Conservation (phyloP, 2,888 invertebrate genomes). For the Mesoligia furuncula region DNA sequence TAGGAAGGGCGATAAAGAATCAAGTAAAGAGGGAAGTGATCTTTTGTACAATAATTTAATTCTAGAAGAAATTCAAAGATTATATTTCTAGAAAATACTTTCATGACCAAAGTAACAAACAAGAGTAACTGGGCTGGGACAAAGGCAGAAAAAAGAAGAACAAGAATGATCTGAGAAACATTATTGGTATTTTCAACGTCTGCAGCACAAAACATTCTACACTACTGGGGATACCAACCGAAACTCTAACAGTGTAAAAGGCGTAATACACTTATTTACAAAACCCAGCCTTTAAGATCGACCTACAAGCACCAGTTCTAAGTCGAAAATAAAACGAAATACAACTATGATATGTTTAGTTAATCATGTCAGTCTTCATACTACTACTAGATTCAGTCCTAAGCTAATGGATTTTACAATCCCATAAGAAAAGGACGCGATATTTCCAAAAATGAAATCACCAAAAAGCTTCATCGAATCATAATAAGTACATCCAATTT, state of each 20-base stretch:
- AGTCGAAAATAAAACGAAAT: conserved; percentile 88
- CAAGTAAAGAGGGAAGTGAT: conserved; percentile 3
- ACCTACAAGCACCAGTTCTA: conserved; percentile 91
- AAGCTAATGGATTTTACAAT: conserved; percentile 88
- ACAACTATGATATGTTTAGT: conserved; percentile 89
- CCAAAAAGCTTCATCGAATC: conserved; percentile 86
- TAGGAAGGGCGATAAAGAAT: neutral
- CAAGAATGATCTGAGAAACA: neutral
- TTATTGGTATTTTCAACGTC: conserved; percentile 51
- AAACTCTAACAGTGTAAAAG: conserved; percentile 86
- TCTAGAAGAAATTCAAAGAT: neutral
- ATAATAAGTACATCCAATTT: conserved; percentile 85
- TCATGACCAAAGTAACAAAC: neutral
- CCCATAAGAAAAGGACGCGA: conserved; percentile 90
- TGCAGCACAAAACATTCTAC: conserved; percentile 69
- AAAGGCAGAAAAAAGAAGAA: neutral
- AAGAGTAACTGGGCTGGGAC: neutral
- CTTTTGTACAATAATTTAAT: conserved; percentile 23
- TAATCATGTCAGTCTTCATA: conserved; percentile 89
- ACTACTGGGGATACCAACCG: conserved; percentile 70
- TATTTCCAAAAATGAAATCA: conserved; percentile 86
- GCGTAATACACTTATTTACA: conserved; percentile 88
- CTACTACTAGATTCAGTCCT: conserved; percentile 90
- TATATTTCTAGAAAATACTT: neutral
- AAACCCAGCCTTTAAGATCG: conserved; percentile 90